These are phyloP conservation scores for Drosophila melanica DNA, from an alignment of 1,140 invertebrate species.

Conservation along the genomic window DNA sequence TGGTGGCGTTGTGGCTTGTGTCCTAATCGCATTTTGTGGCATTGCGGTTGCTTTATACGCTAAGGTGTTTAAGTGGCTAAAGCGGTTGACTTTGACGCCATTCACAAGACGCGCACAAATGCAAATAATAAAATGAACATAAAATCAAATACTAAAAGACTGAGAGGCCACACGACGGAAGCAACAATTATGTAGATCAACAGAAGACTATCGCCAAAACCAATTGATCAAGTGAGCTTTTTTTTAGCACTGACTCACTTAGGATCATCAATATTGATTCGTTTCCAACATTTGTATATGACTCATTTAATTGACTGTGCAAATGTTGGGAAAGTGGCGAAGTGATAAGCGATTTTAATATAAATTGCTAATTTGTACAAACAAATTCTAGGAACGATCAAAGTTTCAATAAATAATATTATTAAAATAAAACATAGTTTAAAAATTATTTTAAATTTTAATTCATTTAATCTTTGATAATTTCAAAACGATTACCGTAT, in stretches of 20 bases:
- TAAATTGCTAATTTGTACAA: not conserved
- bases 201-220: not conserved
- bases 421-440: too few relatives aligned
- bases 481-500: too few relatives aligned
- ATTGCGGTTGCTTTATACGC: slow-evolving; percentile 24
- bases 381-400: too few relatives aligned
- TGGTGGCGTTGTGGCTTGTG: slow-evolving; percentile 23
- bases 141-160: slow-evolving; percentile 18
- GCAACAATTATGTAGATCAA: slow-evolving; percentile 46
- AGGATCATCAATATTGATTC: slow-evolving; percentile 33
- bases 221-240: slow-evolving; percentile 45
- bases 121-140: slow-evolving; percentile 21
- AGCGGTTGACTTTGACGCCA: slow-evolving; percentile 57
- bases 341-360: slow-evolving; percentile 13
- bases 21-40: slow-evolving; percentile 46
- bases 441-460: too few relatives aligned
- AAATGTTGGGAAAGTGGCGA: slow-evolving; percentile 2
- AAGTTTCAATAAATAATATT: too few relatives aligned
- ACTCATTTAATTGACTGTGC: slow-evolving; percentile 30
- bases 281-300: slow-evolving; percentile 7
- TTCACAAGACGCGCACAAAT: slow-evolving; percentile 52
- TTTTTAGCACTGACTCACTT: slow-evolving; percentile 34
- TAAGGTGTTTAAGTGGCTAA: slow-evolving; percentile 28
- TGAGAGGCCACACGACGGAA: slow-evolving; percentile 36
- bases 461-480: too few relatives aligned